phyloP scores from a whole-genome alignment of 2,888 invertebrate genomes.

The Ophioninae sp. region DNA sequence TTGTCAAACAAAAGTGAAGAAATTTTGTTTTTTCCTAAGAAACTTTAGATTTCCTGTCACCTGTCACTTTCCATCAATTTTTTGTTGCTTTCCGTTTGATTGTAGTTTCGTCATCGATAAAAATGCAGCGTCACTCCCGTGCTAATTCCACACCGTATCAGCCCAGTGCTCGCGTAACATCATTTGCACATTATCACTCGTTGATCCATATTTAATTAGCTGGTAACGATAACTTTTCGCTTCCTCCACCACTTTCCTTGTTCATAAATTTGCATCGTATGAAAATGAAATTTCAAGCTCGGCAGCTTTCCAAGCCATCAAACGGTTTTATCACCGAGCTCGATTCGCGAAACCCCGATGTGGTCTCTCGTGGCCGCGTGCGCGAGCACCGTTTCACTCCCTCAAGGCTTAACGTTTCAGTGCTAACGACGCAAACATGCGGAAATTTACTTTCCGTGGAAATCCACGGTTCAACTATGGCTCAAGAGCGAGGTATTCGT shows the following conservation, averaged over 20 bases:
- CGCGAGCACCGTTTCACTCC: conserved; percentile 29
- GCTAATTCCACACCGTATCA: conserved; percentile 8
- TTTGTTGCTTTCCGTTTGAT: not conserved
- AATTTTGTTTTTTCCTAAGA: too few relatives aligned
- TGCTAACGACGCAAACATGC: conserved; percentile 12
- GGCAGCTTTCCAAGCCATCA: conserved; percentile 37
- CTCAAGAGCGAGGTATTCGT: conserved; percentile 37
- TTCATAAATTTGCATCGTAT: conserved; percentile 47
- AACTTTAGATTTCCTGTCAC: too few relatives aligned
- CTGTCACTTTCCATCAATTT: too few relatives aligned
- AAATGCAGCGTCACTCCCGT: not conserved
- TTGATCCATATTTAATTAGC: conserved; percentile 42
- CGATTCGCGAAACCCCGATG: conserved; percentile 28
- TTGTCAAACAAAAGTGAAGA: too few relatives aligned
- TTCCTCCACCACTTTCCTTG: not conserved
- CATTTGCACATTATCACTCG: conserved; percentile 38
- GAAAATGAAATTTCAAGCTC: conserved; percentile 55
- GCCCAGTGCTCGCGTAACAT: conserved; percentile 19
- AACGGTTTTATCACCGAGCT: conserved; percentile 37
- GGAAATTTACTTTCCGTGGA: conserved; percentile 35
- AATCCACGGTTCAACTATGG: conserved; percentile 17
- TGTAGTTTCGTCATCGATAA: not conserved
- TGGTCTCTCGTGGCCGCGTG: conserved; percentile 10
- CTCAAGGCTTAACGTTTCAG: conserved; percentile 42
- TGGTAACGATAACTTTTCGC: not conserved